Evolutionary conservation across 92 coral and sea anemone species (phyloP).

Genomic region (Pocillopora meandrina): DNA sequence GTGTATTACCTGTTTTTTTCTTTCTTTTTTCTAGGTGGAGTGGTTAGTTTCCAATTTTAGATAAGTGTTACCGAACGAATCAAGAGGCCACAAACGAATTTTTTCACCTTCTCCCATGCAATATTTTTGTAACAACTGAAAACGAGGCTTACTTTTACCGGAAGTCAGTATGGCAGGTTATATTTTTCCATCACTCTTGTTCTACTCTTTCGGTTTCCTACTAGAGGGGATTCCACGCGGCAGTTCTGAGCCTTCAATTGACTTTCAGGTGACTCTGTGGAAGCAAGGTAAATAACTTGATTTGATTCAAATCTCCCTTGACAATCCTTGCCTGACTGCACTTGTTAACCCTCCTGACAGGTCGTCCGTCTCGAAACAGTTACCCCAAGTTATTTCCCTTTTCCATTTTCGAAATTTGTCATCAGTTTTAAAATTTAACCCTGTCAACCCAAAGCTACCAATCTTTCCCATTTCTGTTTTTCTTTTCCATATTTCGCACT

Average conservation of each 20-base stretch:
- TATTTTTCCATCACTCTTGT: constrained; percentile 1
- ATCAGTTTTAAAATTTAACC: too few species aligned
- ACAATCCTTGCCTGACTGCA: too few species aligned
- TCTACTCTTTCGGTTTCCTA: neutral
- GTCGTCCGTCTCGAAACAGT: too few species aligned
- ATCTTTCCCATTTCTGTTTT: too few species aligned
- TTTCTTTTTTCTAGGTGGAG: neutral
- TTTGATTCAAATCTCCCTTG: neutral
- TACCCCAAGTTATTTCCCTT: too few species aligned
- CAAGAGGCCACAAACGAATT: neutral
- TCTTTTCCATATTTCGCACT: too few species aligned
- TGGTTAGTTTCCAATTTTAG: neutral
- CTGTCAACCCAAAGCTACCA: too few species aligned
- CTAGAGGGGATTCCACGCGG: constrained; percentile 17
- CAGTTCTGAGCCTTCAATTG: constrained; percentile 36
- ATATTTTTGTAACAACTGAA: neutral
- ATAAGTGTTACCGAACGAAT: neutral
- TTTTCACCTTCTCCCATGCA: neutral
- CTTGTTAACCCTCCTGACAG: too few species aligned
- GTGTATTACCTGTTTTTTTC: neutral
- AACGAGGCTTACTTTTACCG: constrained; percentile 20
- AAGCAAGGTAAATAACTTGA: constrained; percentile 54
- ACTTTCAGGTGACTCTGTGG: constrained; percentile 60
- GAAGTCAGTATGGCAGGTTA: neutral
- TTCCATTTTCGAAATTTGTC: too few species aligned